A percentile compares a stretch with the other conserved stretches of the same genome.
These are phyloP conservation scores for Lamellibrachia luymesi DNA, from an alignment of 1,140 invertebrate species.

Conservation along the genomic window DNA sequence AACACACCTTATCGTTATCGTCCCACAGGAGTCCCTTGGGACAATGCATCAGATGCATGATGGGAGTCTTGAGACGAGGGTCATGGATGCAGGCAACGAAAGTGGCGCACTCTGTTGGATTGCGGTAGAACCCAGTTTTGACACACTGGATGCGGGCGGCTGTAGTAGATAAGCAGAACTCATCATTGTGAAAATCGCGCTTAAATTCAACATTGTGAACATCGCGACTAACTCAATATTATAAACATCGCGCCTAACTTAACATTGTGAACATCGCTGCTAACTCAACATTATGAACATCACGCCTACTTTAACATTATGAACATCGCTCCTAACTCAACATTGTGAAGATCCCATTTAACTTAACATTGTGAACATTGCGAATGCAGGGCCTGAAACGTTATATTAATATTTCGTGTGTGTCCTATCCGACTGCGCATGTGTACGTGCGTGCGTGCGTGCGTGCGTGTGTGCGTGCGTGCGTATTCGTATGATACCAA, in stretches of 20 bases:
- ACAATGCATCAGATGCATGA: conserved; percentile 26
- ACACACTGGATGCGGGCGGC: conserved; percentile 20
- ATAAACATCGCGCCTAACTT: no score
- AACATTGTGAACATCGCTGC: no score
- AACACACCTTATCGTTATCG: conserved; percentile 21
- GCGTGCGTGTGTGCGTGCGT: no score
- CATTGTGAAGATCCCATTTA: no score
- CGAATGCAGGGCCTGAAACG: no score
- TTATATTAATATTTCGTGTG: no score
- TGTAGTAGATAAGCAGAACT: background rate
- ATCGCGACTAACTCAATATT: background rate
- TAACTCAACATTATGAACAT: no score
- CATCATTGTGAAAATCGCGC: no score
- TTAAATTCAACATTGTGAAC: background rate
- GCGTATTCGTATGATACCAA: background rate
- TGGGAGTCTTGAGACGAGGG: conserved; percentile 6
- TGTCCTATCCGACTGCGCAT: no score
- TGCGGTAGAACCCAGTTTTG: conserved; percentile 22
- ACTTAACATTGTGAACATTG: background rate
- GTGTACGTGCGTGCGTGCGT: no score
- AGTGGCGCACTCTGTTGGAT: conserved; percentile 21
- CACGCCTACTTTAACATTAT: no score
- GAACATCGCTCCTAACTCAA: no score
- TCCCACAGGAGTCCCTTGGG: conserved; percentile 22
- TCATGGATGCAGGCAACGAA: conserved; percentile 25